Conservation (phyloP, 2,888 invertebrate species). For the Selenia dentaria region DNA sequence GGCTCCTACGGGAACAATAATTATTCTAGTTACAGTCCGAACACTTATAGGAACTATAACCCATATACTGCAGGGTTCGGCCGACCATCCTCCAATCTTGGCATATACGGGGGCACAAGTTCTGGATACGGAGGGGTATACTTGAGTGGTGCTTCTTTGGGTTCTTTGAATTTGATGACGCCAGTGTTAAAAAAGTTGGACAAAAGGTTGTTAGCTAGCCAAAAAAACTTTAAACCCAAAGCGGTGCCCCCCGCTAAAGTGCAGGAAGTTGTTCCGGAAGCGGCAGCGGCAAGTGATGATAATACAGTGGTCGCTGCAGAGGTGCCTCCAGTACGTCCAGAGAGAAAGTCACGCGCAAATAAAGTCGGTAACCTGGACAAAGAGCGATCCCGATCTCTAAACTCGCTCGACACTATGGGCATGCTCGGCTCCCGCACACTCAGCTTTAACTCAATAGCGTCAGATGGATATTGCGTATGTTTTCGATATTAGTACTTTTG, state of each 20-base stretch:
- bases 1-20: constrained; percentile 65
- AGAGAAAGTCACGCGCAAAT: constrained; percentile 59
- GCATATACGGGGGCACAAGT: constrained; percentile 86
- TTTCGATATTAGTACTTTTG: constrained; percentile 5
- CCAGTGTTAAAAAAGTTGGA: constrained; percentile 81
- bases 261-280: constrained; percentile 44
- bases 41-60: constrained; percentile 72
- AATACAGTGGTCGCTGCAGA: constrained; percentile 33
- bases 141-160: constrained; percentile 84
- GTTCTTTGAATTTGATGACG: constrained; percentile 84
- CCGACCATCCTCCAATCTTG: constrained; percentile 63
- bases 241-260: constrained; percentile 66
- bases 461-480: constrained; percentile 95
- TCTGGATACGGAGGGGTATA: constrained; percentile 89
- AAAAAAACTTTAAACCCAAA: constrained; percentile 78
- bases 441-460: constrained; percentile 89
- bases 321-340: constrained; percentile 64
- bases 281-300: constrained; percentile 26
- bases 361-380: constrained; percentile 59
- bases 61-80: constrained; percentile 74
- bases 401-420: constrained; percentile 59
- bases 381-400: constrained; percentile 74
- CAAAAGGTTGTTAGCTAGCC: constrained; percentile 74
- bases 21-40: constrained; percentile 67
- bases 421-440: constrained; percentile 82